phyloP scores from a whole-genome alignment of 2,888 invertebrate species.

The Omphaloscelis lunosa region DNA sequence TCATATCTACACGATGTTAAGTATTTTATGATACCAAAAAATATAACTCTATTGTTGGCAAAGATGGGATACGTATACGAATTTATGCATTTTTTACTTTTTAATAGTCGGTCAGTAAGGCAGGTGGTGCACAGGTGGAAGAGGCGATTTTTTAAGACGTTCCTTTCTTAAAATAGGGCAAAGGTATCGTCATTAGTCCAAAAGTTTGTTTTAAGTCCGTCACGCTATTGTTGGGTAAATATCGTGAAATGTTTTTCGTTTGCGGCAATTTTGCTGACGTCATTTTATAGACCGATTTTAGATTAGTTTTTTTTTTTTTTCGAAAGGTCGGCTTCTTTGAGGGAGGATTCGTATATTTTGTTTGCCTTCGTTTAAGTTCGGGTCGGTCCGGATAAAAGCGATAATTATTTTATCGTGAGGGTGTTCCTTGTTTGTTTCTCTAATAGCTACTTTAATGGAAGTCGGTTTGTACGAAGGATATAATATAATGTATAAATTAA shows the following conservation, averaged over 20 bases:
- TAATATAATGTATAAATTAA: conserved; percentile 85
- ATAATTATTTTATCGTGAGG: conserved; percentile 89
- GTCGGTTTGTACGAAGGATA: conserved; percentile 78
- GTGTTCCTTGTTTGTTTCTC: conserved; percentile 90
- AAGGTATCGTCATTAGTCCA: conserved; percentile 78
- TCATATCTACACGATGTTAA: conserved; percentile 27
- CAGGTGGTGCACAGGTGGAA: conserved; percentile 87
- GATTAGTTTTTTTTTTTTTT: conserved; percentile 81
- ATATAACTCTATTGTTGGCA: conserved; percentile 76
- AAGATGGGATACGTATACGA: conserved; percentile 73
- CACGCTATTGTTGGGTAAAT: conserved; percentile 84
- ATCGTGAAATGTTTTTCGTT: conserved; percentile 77
- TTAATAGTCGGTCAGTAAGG: conserved; percentile 81
- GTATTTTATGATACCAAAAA: conserved; percentile 69
- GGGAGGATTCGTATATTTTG: conserved; percentile 73
- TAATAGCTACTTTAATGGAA: conserved; percentile 89
- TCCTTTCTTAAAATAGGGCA: conserved; percentile 76
- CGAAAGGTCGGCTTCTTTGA: conserved; percentile 76
- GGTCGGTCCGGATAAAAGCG: conserved; percentile 86
- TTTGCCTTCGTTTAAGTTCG: conserved; percentile 64
- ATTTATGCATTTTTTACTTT: conserved; percentile 74
- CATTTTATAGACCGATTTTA: conserved; percentile 82
- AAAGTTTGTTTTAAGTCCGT: conserved; percentile 88
- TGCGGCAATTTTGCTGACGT: conserved; percentile 85
- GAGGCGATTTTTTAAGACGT: conserved; percentile 73